Base-by-base conservation (phyloP, 2,113 vertebrate species). In the Podocnemis expansa region DNA sequence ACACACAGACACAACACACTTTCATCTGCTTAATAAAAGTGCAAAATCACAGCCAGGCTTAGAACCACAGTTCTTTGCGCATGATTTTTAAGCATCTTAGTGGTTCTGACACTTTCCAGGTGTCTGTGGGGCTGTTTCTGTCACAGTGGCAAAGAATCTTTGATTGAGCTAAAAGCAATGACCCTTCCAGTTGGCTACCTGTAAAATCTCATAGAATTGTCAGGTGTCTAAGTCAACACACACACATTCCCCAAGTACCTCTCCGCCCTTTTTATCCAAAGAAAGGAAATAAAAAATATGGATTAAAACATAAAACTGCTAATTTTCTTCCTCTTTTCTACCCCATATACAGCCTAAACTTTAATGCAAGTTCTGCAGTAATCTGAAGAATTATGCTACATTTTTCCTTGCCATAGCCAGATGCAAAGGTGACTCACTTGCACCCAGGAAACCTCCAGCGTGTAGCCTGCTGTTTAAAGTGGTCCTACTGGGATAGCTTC, bases 381-480 rank as follows among this genome's bases (percentile, higher is more conserved):
- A 52, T 56, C 47, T 89, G 56, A 12, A 31, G 56, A 83, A 13
- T n/a, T 43, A 82, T 43, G 49, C 47, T 38, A 25, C 12, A 10
- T 12, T 41, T 81, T 54, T 41, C 82, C n/a, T 22, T 0, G 0
- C 27, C 3, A 1, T 1, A 1, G 54, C 79, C 55, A 6, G 1
- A 84, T 1, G 31, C 80, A 70, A 89, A 89, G 63, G 16, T 78
- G 47, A 17, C 0, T 82, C 63, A 51, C 41, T 67, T 63, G 5
- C 27, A 5, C 27, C 2, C 25, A 12, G 76, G 16, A 56, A 54
- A 8, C 52, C 78, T 85, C 52, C 17, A 5, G 24, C 82, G 70
- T 13, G n/a, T 54, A 78, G 29, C 2, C 4, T 55, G 2, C 73
- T n/a, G 60, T 73, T 38, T 63, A 45, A 49, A 51, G 73, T 67